Evolutionary conservation across 2,888 invertebrate species (phyloP), one percentile per base, ranked within the genome.

Genomic region (Acleris cristana): DNA sequence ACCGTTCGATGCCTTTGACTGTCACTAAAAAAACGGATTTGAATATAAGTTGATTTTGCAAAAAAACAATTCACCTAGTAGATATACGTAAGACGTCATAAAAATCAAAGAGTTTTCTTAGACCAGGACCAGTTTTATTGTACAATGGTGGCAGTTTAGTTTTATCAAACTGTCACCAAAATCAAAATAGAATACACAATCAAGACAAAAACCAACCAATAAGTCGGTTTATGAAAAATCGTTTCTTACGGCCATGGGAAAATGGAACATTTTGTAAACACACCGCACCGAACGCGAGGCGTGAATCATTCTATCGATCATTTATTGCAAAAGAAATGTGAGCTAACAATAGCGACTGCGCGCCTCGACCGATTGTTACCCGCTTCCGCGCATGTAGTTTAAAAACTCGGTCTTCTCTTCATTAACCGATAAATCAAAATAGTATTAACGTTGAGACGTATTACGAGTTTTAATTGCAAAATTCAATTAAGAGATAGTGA

Each of bases 241-340:
- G 78, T 82, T 79, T 78, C 74, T 76, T 74, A 57, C 72, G 71
- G 62, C 73, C 74, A 71, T 77, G 79, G 76, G 78, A 64, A 75
- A 70, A 54, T 58, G 61, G 64, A 69, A 73, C 81, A 82, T 85
- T 85, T 84, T 80, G 76, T 82, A 85, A 85, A 85, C 83, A 85
- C 23, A 7, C 72, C 62, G 45, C 48, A 16, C 63, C 45, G 59
- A 58, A 64, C 53, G 55, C 44, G 44, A 34, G 18, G 26, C 57
- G 58, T 69, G 69, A 64, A 61, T 66, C 69, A 62, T 64, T 48
- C 44, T 65, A 49, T 63, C 49, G 26, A 61, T 66, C 53, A 63
- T 65, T 63, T 65, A 65, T 63, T 59, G 51, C 64, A 54, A 64
- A 64, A 57, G 53, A 65, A 62, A 70, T 69, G 52, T 61, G 58